Base-by-base conservation (phyloP, 2,888 invertebrate species). In the Alcis repandata region DNA sequence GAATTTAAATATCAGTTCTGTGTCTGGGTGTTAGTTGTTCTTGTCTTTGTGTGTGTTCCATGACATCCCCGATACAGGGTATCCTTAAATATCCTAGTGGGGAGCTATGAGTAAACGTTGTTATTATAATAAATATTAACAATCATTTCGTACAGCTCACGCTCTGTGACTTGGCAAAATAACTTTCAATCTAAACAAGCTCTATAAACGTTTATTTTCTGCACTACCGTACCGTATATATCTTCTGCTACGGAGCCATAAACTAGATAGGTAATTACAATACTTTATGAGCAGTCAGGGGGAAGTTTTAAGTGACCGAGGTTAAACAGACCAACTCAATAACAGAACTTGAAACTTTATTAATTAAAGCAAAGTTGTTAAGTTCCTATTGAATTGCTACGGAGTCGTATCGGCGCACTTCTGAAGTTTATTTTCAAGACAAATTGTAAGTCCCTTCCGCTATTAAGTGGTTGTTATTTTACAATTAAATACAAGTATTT, bases 341-440 rank as follows among this genome's bases (percentile, higher is more conserved):
- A 60, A 60, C 54, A 57, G 22, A 56, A 51, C 60, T 65, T 27
- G 59, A 64, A 64, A 64, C 64, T 64, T 66, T 60, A 61, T 66
- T 66, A 66, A 66, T 66, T 66, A 66, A 56, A 65, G 27, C 59
- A 45, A 61, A 66, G 60, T 66, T 66, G 32, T 51, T 38, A 57
- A 61, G 60, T 66, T 66, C 17, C 32, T 17, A 57, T 66, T 51
- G 57, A 66, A 66, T 66, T 58, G 57, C 57, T 27, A 41, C 40
- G 45, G 60, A 57, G 51, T 56, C 54, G 59, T 60, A 65, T 57
- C 52, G 52, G 43, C 48, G 60, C 19, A 54, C 41, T 66, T 60
- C 36, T 27, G 7, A 58, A 66, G 56, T 66, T 60, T 61, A 66
- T 66, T 61, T 52, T 61, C 40, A 60, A 60, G 56, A 57, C 40